Conservation (phyloP, 2,888 invertebrate species). For the Callinectes sapidus region DNA sequence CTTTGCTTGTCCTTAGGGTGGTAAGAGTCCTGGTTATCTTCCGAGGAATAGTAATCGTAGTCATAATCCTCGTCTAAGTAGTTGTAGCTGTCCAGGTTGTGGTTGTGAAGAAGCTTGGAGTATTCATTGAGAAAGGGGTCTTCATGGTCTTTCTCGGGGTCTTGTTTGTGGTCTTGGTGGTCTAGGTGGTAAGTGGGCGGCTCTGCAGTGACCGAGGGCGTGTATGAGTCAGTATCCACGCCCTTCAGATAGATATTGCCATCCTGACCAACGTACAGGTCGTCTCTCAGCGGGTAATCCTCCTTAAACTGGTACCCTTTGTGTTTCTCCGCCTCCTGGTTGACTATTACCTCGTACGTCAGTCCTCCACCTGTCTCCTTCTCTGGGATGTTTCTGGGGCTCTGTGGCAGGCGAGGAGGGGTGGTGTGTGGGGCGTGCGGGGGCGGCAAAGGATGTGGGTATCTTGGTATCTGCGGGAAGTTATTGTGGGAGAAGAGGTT, state of each 20-base stretch:
- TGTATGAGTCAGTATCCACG: background rate
- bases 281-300: conserved; percentile 62
- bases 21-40: background rate
- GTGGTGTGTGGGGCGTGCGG: background rate
- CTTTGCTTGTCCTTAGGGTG: background rate
- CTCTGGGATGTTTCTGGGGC: background rate
- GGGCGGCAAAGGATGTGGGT: background rate
- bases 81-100: conserved; percentile 41
- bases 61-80: background rate
- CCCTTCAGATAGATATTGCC: conserved; percentile 65
- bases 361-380: too few species aligned
- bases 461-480: conserved; percentile 46
- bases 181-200: background rate
- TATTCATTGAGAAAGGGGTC: background rate
- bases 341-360: conserved; percentile 47
- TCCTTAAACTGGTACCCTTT: conserved; percentile 53
- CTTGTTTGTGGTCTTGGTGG: background rate
- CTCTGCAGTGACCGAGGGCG: background rate
- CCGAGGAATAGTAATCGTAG: background rate
- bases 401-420: background rate
- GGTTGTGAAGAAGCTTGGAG: conserved; percentile 40
- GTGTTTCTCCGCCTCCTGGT: conserved; percentile 38
- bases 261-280: conserved; percentile 64
- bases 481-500: conserved; percentile 46
- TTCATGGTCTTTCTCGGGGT: background rate